A percentile compares a stretch with the other conserved stretches of the same genome.
Evolutionary conservation across 2,888 invertebrate genomes (phyloP).

Genomic region (Acleris cristana): DNA sequence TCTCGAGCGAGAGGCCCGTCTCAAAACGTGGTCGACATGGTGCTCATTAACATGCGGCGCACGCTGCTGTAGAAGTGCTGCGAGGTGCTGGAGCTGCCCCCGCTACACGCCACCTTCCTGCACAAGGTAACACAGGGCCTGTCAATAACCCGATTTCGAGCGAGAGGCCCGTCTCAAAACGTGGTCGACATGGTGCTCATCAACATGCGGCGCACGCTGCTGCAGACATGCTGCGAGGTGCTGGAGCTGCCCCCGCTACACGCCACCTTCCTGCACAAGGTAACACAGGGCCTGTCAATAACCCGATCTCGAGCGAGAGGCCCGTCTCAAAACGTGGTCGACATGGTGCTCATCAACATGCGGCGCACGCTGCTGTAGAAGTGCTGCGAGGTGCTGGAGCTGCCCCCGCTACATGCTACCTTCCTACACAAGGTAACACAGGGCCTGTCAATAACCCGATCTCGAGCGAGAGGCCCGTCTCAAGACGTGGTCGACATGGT

Average conservation of each 20-base stretch:
- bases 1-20: too few relatives aligned
- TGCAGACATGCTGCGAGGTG: conserved; percentile 70
- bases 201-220: conserved; percentile 73
- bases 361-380: conserved; percentile 73
- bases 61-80: conserved; percentile 70
- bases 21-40: conserved; percentile 64
- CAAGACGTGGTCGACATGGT: too few relatives aligned
- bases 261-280: conserved; percentile 79
- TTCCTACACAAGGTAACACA: too few relatives aligned
- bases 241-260: conserved; percentile 72
- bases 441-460: too few relatives aligned
- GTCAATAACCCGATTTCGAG: too few relatives aligned
- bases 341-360: conserved; percentile 76
- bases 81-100: conserved; percentile 70
- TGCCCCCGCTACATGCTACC: too few relatives aligned
- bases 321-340: conserved; percentile 58
- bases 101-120: conserved; percentile 75
- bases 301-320: too few relatives aligned
- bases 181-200: conserved; percentile 76
- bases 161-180: too few relatives aligned
- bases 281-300: conserved; percentile 40
- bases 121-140: conserved; percentile 63
- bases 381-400: conserved; percentile 59
- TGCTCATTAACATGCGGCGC: conserved; percentile 75
- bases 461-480: too few relatives aligned